Base-by-base conservation (phyloP, 1,140 invertebrate species). In the Lordiphosa stackelbergi region DNA sequence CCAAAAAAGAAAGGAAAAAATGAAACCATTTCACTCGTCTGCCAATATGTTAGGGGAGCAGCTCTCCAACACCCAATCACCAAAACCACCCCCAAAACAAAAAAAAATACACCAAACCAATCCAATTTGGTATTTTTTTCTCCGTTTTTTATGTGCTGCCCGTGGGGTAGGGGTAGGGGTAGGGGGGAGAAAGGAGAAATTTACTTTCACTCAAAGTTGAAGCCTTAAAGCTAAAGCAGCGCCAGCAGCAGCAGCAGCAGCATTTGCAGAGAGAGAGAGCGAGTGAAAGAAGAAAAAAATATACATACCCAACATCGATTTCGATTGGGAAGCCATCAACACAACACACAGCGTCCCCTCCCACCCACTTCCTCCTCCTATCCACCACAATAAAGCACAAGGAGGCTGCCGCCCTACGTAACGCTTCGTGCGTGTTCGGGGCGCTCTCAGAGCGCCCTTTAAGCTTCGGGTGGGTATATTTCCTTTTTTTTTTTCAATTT, bases 311-410 rank as follows among this genome's bases (percentile, higher is more conserved):
- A 69, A 83, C 84, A 86, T 86, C 84, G 84, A 86, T 86, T 86
- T 86, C 84, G 84, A 86, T 86, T 86, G 84, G 84, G 84, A 86
- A 86, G 85, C 74, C 84, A 86, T 86, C 84, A 86, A 85, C 75
- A 77, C 54, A 66, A 70, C 66, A 58, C 64, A 42, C 35, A 66
- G 52, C 43, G 11, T 9, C 12, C 31, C 57, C 56, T 51, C 16
- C 13, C 19, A 10, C 41, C 10, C n/a, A 9, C 31, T 12, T 4
- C 24, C 10, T 5, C 12, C 51, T n/a, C 16, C 5, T 8, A n/a
- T 9, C 13, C 43, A 9, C 10, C 28, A 31, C 28, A 31, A 31
- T 31, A 31, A 31, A 31, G 28, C 6, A 31, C 6, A 31, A 8
- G 28, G 28, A 31, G 28, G 28, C 28, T 31, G 28, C 28, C 28